phyloP scores from a whole-genome alignment of 2,797 vertebrate genomes.

The Sebastes cheni region DNA sequence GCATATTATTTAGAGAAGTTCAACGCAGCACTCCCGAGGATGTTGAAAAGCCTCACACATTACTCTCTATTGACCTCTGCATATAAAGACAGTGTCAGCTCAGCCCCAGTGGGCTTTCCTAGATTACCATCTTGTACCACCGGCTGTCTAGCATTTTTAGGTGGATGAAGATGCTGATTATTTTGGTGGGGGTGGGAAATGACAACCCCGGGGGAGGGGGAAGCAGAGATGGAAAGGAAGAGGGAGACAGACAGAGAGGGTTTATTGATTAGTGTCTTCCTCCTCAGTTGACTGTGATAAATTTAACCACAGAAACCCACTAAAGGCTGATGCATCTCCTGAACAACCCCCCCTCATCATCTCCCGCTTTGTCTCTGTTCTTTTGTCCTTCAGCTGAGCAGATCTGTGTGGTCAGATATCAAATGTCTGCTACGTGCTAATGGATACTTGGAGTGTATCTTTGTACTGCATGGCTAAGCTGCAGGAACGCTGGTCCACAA shows the following conservation, averaged over 20 bases:
- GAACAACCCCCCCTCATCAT: slow-evolving; percentile 2
- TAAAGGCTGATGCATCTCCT: slow-evolving; percentile 46
- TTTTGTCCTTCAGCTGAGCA: slow-evolving; percentile 74
- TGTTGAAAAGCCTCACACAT: not conserved
- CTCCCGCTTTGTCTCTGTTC: slow-evolving; percentile 28
- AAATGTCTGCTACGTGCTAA: slow-evolving; percentile 71
- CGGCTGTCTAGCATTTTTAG: not conserved
- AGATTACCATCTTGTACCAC: not conserved
- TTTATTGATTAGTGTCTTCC: slow-evolving; percentile 70
- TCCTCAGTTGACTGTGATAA: slow-evolving; percentile 68
- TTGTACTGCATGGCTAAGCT: slow-evolving; percentile 5
- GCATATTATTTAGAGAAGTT: not conserved
- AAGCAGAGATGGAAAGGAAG: slow-evolving; percentile 4
- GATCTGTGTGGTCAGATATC: slow-evolving; percentile 73
- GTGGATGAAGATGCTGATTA: slow-evolving; percentile 1
- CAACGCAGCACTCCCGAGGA: not conserved
- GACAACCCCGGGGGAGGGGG: not conserved
- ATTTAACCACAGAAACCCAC: slow-evolving; percentile 66
- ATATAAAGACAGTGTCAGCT: not conserved
- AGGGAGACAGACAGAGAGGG: slow-evolving; percentile 26
- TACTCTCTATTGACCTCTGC: not conserved
- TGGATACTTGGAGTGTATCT: slow-evolving; percentile 54
- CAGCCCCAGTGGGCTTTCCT: not conserved
- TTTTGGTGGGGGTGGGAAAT: slow-evolving; percentile 1
- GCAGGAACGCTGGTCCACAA: not conserved